Percentiles rank a stretch among this genome's conserved stretches.
Conservation (phyloP, 2,888 invertebrate species). For the Argyresthia goedartella region DNA sequence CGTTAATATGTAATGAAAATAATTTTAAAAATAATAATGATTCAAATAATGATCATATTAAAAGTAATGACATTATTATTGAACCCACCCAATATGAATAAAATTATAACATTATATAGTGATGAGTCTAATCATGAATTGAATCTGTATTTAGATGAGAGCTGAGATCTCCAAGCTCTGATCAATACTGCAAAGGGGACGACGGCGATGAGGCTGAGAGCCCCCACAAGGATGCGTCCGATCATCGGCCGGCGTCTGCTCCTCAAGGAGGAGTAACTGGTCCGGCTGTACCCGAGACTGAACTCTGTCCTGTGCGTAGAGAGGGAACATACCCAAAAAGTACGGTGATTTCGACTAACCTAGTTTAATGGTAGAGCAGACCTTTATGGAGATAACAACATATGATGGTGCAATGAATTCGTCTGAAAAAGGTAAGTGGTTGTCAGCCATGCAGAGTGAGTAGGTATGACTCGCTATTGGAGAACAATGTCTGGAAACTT, state of each 20-base stretch:
- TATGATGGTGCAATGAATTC: slow-evolving; percentile 1
- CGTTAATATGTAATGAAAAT: too few species aligned
- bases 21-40: background rate
- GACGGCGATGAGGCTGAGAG: background rate
- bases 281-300: background rate
- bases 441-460: slow-evolving; percentile 9
- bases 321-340: background rate
- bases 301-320: background rate
- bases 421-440: slow-evolving; percentile 7
- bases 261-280: background rate
- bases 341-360: background rate
- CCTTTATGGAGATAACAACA: slow-evolving; percentile 1
- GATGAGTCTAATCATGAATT: background rate
- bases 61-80: background rate
- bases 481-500: slow-evolving; percentile 8
- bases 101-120: background rate
- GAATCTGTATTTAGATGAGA: background rate
- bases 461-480: slow-evolving; percentile 10
- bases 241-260: background rate
- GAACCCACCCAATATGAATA: background rate
- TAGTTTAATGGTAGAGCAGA: background rate
- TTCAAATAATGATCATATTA: background rate
- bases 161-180: background rate
- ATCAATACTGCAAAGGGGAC: background rate
- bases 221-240: background rate